Evolutionary conservation across 1,140 invertebrate genomes (phyloP), one percentile per base, ranked within the genome.

Genomic region (Megalopta genalis): DNA sequence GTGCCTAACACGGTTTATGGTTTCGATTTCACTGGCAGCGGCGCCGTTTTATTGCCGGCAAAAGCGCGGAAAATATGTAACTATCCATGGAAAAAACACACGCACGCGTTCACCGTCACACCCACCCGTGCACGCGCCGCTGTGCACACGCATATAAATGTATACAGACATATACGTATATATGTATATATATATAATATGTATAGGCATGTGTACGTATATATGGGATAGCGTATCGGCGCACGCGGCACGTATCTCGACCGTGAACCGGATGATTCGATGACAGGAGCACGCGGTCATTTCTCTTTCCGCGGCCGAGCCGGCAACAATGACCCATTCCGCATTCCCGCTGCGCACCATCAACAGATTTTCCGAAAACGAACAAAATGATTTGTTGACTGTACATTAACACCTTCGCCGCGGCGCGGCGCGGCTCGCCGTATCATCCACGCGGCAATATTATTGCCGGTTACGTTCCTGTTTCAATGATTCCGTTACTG

Each of bases 211-310:
- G 14, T 2, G 27, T n/a, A 52, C 0, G 10, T 62, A 32, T 37
- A 68, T 32, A 12, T 49, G 18, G 76, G 25, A 42, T 63, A 54
- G 68, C 42, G 69, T 72, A 78, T 78, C 60, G 76, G 64, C 42
- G 46, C 23, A 54, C 60, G 68, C 59, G 27, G 69, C 69, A 39
- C 65, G 54, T 74, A 79, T 67, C 62, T 42, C 77, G 77, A 74
- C 77, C 77, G 69, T 79, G 77, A 79, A 79, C 77, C 77, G 77
- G 77, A 79, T 79, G 77, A 79, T 79, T 79, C 77, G 77, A 79
- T 79, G 77, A 74, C 77, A 73, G 71, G 63, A 79, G 70, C 70
- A 73, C 77, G 71, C 77, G 77, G 77, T 79, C 77, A 79, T 79
- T 79, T 79, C 77, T 79, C 77, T 79, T 79, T 79, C 71, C 77